Evolutionary conservation across 2,888 invertebrate species (phyloP), one percentile per base, ranked within the genome.

Genomic region (Melinopterus prodromus): DNA sequence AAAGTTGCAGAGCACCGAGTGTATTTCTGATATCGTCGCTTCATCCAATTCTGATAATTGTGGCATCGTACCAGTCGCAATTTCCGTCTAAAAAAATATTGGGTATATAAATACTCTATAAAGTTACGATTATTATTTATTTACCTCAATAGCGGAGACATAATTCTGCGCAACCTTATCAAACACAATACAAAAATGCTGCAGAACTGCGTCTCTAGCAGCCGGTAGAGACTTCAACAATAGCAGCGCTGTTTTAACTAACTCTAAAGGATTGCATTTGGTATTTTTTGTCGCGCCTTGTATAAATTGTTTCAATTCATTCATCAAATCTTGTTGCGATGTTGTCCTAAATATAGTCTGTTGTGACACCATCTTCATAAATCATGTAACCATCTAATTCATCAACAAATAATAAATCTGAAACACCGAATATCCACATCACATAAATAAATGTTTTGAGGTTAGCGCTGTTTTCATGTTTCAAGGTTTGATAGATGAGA

Each of bases 171-270:
- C 95, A 6, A 96, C 95, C 79, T 94, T 93, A 87, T 96, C 95
- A 86, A 98, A 97, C 71, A 98, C 93, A 84, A 93, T 92, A 16
- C 95, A 93, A 84, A 98, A 95, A 87, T 96, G 97, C 85, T 98
- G 97, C 78, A 98, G 92, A 12, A 98, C 95, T 4, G 98, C 96
- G 88, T 96, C 95, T 82, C 97, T 92, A 2, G 97, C 94, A 0
- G 97, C 95, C 6, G 98, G 98, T 77, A 98, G 91, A 82, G 94
- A 93, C 87, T 95, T 95, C 71, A 98, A 90, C 12, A 98, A 90
- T 78, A 91, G 91, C 78, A 97, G 90, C 15, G 94, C 93, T 75
- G 92, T 92, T 87, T 93, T 92, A 5, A 93, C 93, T 77, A 95
- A 88, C 78, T 95, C 94, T 0, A 92, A 90, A 6, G 92, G 92